Base-by-base conservation (phyloP, 1,140 invertebrate genomes). In the Drosophila lacteicornis region DNA sequence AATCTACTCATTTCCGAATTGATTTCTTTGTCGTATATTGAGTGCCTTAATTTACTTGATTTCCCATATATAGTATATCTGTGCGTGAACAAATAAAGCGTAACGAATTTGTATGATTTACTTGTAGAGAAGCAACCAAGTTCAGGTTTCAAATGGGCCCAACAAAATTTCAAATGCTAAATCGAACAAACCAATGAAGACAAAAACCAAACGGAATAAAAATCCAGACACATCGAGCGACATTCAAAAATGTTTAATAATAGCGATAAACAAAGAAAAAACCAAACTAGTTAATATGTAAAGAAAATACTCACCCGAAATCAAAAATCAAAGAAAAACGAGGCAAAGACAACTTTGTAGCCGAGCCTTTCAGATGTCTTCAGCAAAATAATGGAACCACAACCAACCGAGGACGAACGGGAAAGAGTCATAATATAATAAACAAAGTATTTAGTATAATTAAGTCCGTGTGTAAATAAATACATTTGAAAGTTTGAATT, bases 91-190 rank as follows among this genome's bases (percentile, higher is more conserved):
- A 56, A 60, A 73, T 56, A 55, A 49, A 56, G 11, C 61, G 56
- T 71, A 57, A 82, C 66, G 67, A 79, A 63, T 75, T 75, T 79
- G 49, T 80, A 80, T 80, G 73, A 80, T 84, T 80, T 71, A 75
- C 63, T 73, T 80, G 63, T 83, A 61, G 70, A 46, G 46, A 55
- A 42, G 67, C 65, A 80, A 84, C 75, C 70, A 85, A 75, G 70
- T 90, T 90, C 85, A 90, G 85, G 85, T 90, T 90, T 90, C 85
- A 90, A 82, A 82, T 74, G 85, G 85, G 85, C 85, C 85, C 85
- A 90, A 84, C 74, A 63, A 83, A 74, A 74, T 80, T 66, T 74
- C 62, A 69, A 78, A 76, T 30, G 42, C 58, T 63, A 75, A 56
- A 74, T 58, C 25, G 55, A 76, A 69, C 58, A 79, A 73, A 81